Conservation (phyloP, 2,797 vertebrate species). For the Brachyalestes nurse region DNA sequence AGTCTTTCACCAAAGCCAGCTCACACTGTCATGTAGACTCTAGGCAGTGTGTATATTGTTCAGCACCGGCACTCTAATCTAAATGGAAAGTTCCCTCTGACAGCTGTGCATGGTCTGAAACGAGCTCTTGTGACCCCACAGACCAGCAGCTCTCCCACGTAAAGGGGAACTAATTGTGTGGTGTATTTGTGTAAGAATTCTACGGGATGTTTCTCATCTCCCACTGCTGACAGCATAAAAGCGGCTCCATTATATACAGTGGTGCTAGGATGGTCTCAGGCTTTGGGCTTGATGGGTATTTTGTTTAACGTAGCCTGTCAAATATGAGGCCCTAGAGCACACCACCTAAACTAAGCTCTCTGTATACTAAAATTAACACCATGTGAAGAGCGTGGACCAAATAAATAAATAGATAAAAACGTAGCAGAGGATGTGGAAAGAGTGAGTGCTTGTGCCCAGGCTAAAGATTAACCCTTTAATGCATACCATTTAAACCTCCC, state of each 20-base stretch:
- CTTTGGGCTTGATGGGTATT: constrained; percentile 22
- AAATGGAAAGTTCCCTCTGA: constrained; percentile 43
- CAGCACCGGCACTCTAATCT: constrained; percentile 2
- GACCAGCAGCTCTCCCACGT: constrained; percentile 20
- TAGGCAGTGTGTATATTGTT: constrained; percentile 42
- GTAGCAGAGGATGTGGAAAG: constrained; percentile 8
- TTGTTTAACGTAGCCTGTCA: constrained; percentile 42
- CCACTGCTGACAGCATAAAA: constrained; percentile 28
- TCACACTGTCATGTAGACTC: constrained; percentile 4
- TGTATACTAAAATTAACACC: constrained; percentile 33
- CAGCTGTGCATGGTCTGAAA: constrained; percentile 33
- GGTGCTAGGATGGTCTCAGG: not conserved
- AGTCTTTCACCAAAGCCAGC: constrained; percentile 4
- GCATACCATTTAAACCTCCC: not conserved
- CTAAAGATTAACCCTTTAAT: not conserved
- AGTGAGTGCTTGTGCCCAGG: not conserved
- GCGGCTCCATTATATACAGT: constrained; percentile 33
- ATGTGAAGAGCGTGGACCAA: constrained; percentile 29
- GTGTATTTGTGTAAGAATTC: constrained; percentile 22
- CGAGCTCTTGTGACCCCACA: constrained; percentile 7
- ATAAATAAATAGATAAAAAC: constrained; percentile 39
- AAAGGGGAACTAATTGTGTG: constrained; percentile 25
- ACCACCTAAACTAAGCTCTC: constrained; percentile 27
- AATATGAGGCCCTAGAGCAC: constrained; percentile 17
- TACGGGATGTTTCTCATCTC: constrained; percentile 37